Conservation (phyloP, 2,797 vertebrate genomes). For the Tympanoctomys barrerae region DNA sequence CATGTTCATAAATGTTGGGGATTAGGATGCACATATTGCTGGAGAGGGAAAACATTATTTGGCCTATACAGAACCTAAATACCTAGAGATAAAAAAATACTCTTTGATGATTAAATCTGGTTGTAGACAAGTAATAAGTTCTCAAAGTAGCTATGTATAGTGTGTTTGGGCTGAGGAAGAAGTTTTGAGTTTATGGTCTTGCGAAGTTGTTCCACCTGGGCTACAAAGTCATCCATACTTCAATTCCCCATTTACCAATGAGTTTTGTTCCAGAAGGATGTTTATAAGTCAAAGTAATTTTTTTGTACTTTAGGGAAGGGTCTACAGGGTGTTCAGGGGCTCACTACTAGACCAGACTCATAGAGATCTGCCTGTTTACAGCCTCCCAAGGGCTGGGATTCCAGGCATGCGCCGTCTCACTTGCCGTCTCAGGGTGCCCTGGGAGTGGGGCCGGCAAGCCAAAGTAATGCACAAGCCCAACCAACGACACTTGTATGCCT, state of each 20-base stretch:
- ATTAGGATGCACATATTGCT: not conserved
- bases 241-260: not conserved
- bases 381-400: too few relatives aligned
- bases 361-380: too few relatives aligned
- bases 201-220: not conserved
- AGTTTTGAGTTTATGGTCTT: not conserved
- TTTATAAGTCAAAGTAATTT: not conserved
- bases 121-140: not conserved
- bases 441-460: not conserved
- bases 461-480: not conserved
- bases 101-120: not conserved
- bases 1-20: not conserved
- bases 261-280: not conserved
- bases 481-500: not conserved
- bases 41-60: not conserved
- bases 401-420: too few relatives aligned
- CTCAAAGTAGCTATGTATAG: not conserved
- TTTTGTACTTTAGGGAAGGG: too few relatives aligned
- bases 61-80: not conserved
- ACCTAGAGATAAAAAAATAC: not conserved
- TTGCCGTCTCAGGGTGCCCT: too few relatives aligned
- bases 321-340: too few relatives aligned
- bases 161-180: not conserved
- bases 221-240: not conserved
- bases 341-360: too few relatives aligned